phyloP scores from a whole-genome alignment of 2,797 vertebrate species.

The Oryzias dopingdopingensis region DNA sequence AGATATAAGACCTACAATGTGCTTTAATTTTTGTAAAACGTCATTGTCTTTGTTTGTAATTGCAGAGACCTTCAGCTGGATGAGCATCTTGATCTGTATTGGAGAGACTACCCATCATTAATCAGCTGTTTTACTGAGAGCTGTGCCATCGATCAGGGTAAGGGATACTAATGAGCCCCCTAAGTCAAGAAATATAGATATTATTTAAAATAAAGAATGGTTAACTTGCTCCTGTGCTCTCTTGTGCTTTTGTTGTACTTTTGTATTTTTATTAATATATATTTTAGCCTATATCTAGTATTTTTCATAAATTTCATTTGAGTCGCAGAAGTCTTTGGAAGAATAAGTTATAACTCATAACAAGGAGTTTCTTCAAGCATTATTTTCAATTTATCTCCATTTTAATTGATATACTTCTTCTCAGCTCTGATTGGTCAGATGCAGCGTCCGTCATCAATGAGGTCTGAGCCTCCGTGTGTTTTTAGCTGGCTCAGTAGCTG shows the following conservation, averaged over 20 bases:
- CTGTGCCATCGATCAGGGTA: conserved; percentile 87
- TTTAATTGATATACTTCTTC: background rate
- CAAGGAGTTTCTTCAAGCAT: background rate
- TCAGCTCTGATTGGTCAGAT: conserved; percentile 88
- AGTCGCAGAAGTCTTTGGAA: background rate
- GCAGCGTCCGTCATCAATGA: conserved; percentile 86
- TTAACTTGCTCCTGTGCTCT: background rate
- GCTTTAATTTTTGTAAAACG: background rate
- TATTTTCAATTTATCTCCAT: background rate
- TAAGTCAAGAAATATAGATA: too few species aligned
- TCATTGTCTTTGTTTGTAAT: conserved; percentile 23
- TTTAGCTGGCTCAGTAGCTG: conserved; percentile 92
- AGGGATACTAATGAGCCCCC: conserved; percentile 36
- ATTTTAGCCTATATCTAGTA: background rate
- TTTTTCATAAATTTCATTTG: background rate
- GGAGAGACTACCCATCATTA: conserved; percentile 90
- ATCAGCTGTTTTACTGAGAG: conserved; percentile 84
- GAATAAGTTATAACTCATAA: background rate
- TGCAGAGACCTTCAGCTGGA: conserved; percentile 91
- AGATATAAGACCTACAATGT: too few species aligned
- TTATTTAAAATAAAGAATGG: too few species aligned
- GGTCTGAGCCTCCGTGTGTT: conserved; percentile 87
- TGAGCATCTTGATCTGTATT: conserved; percentile 92
- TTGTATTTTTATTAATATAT: background rate
- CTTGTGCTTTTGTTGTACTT: background rate